Conservation (phyloP, 2,113 vertebrate genomes). For the Micronycteris hirsuta region DNA sequence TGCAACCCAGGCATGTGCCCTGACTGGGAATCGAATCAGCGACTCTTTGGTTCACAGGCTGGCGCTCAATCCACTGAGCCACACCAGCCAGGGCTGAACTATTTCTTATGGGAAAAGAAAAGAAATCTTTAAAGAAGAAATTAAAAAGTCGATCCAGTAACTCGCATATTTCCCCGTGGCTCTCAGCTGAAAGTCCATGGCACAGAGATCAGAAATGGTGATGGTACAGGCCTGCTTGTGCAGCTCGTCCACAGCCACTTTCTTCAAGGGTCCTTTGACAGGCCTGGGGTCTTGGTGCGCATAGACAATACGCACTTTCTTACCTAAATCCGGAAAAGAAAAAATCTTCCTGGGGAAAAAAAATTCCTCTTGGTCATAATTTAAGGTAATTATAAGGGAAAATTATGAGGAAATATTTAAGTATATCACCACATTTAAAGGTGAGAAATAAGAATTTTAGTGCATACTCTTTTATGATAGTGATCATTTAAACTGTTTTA, state of each 20-base stretch:
- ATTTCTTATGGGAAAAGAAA: background rate
- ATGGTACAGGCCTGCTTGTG: conserved; percentile 76
- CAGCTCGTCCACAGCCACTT: conserved; percentile 75
- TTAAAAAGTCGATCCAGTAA: background rate
- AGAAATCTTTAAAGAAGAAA: background rate
- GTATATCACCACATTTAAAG: background rate
- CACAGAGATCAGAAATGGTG: conserved; percentile 78
- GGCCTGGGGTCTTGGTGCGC: conserved; percentile 83
- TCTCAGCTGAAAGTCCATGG: conserved; percentile 81
- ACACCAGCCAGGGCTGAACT: no score
- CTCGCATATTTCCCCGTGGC: conserved; percentile 78
- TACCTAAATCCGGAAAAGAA: conserved; percentile 72
- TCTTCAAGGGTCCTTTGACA: conserved; percentile 79
- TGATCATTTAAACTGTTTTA: background rate
- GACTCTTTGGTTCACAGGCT: no score
- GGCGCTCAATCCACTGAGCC: no score
- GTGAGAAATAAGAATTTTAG: background rate
- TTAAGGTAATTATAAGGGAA: background rate
- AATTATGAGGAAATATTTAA: background rate
- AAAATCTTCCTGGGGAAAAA: background rate
- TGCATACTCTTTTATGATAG: background rate
- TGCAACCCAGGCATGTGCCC: no score
- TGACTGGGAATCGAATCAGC: no score
- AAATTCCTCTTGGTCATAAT: background rate
- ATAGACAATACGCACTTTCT: conserved; percentile 81